phyloP scores from a whole-genome alignment of 1,140 invertebrate genomes.

The Holotrichia oblita region DNA sequence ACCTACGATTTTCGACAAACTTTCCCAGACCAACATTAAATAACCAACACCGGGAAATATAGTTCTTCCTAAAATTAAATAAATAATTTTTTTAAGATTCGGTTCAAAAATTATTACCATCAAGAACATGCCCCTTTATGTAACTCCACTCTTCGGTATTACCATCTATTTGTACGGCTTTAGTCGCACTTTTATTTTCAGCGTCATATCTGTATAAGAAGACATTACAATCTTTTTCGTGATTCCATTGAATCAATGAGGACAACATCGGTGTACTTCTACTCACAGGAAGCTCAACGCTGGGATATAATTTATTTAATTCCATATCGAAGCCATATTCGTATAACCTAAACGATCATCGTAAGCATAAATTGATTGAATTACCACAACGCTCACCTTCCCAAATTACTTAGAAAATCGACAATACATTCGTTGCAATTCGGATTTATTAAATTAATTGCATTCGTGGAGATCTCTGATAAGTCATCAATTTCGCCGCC shows the following conservation, averaged over 20 bases:
- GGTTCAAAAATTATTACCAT: slow-evolving; percentile 65
- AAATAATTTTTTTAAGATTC: not conserved
- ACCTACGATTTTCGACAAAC: slow-evolving; percentile 79
- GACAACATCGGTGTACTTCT: slow-evolving; percentile 70
- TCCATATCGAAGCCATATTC: slow-evolving; percentile 66
- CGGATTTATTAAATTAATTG: not conserved
- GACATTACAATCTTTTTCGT: slow-evolving; percentile 63
- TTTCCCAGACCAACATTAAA: slow-evolving; percentile 86
- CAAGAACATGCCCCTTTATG: slow-evolving; percentile 86
- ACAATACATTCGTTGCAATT: not conserved
- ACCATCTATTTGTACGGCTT: slow-evolving; percentile 51
- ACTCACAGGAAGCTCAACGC: slow-evolving; percentile 69
- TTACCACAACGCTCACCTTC: slow-evolving; percentile 36
- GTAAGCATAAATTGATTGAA: no score
- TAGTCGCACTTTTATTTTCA: slow-evolving; percentile 37
- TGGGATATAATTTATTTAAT: slow-evolving; percentile 65
- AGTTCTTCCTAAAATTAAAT: slow-evolving; percentile 70
- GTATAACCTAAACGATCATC: slow-evolving; percentile 74
- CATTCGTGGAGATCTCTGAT: not conserved
- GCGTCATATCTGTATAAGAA: slow-evolving; percentile 56
- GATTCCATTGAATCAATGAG: slow-evolving; percentile 73
- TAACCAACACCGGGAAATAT: slow-evolving; percentile 92
- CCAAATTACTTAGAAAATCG: slow-evolving; percentile 4
- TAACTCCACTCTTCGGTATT: slow-evolving; percentile 79
- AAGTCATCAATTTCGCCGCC: not conserved